These are phyloP conservation scores for Agrypnus murinus DNA, from an alignment of 2,888 invertebrate genomes.

Conservation along the genomic window DNA sequence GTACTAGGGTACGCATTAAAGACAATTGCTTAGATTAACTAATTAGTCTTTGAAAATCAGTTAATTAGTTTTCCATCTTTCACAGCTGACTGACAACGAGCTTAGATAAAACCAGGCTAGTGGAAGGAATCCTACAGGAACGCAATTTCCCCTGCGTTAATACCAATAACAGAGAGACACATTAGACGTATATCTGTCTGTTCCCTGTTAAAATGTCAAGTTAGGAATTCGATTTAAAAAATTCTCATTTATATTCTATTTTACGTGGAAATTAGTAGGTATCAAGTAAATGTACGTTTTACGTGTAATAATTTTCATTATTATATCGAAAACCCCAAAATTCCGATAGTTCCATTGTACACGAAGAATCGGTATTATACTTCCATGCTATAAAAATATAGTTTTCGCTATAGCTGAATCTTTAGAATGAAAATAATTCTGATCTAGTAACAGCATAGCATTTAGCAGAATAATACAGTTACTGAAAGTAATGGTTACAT, in stretches of 20 bases:
- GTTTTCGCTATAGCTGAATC: no score
- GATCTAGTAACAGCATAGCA: no score
- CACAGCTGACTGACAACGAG: slow-evolving; percentile 17
- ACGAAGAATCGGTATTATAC: no score
- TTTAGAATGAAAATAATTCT: no score
- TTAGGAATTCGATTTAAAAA: slow-evolving; percentile 12
- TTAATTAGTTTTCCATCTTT: slow-evolving; percentile 24
- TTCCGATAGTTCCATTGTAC: no score
- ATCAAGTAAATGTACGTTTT: no score
- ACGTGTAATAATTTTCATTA: no score
- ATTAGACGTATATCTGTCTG: slow-evolving; percentile 3
- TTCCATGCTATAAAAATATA: no score
- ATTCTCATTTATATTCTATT: not conserved
- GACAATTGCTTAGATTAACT: slow-evolving; percentile 2
- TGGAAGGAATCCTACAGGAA: slow-evolving; percentile 16
- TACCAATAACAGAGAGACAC: slow-evolving; percentile 12
- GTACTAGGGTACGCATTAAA: not conserved
- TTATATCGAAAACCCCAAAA: no score
- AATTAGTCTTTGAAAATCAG: slow-evolving; percentile 9
- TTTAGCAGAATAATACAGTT: no score
- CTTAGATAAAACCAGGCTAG: slow-evolving; percentile 10
- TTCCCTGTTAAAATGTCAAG: not conserved
- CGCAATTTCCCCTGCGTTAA: slow-evolving; percentile 17
- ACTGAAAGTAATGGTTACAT: no score
- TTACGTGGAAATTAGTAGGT: no score